Conservation (phyloP, 2,888 invertebrate species). For the Argynnis bischoffii region DNA sequence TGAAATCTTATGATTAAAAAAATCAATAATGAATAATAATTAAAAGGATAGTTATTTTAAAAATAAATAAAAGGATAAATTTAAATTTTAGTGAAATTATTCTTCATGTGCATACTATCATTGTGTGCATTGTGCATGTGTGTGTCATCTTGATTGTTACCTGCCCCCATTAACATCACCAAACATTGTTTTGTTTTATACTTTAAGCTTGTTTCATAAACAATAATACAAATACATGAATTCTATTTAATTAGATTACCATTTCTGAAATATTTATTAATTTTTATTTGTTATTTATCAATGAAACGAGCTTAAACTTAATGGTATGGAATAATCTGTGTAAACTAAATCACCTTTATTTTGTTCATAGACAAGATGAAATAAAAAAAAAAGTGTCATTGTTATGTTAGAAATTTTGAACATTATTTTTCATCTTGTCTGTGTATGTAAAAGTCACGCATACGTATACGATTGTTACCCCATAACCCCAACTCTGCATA, state of each 20-base stretch:
- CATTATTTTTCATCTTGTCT: conserved; percentile 7
- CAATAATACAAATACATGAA: too few species aligned
- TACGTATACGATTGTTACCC: conserved; percentile 24
- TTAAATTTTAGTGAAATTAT: not conserved
- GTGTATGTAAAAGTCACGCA: conserved; percentile 11
- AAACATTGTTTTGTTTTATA: conserved; percentile 20
- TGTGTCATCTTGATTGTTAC: conserved; percentile 27
- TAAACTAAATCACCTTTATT: conserved; percentile 9
- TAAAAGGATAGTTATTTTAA: not conserved
- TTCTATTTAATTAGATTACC: not conserved
- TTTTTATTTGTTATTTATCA: not conserved
- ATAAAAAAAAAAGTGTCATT: conserved; percentile 3
- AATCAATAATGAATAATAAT: not conserved
- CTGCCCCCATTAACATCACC: conserved; percentile 27
- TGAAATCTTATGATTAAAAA: too few species aligned
- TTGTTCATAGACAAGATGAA: conserved; percentile 7
- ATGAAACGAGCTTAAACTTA: conserved; percentile 18
- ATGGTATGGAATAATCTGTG: conserved; percentile 11
- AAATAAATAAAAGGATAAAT: not conserved
- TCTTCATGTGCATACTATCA: conserved; percentile 21
- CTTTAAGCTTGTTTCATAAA: conserved; percentile 25
- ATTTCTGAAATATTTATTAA: not conserved
- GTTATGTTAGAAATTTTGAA: not conserved
- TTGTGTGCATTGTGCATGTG: conserved; percentile 39
- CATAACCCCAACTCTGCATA: not conserved